Base-by-base conservation (phyloP, 37 sponge, comb jelly and placozoan genomes). In the Halisarca cf. caerulea region DNA sequence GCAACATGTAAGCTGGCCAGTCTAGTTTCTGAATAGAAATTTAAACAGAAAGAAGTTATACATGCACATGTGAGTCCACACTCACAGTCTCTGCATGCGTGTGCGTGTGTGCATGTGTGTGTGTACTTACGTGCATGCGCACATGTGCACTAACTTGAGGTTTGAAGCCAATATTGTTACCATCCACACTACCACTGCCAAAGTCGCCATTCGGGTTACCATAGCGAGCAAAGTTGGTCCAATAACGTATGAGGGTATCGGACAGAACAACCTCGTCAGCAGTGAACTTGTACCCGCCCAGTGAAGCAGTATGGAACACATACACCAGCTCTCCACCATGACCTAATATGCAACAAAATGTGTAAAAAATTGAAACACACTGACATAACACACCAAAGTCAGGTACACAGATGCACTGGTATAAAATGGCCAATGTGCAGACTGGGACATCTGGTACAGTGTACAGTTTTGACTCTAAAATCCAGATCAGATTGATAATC, bases 321-420 rank as follows among this genome's bases (percentile, higher is more conserved):
- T 75, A 92, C n/a, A 86, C 82, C 38, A 92, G 68, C 79, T 92
- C 92, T 18, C 62, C 81, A 0, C 59, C 88, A 78, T 92, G 92
- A 51, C 92, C 92, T 92, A 11, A n/a, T n/a, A n/a, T n/a, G n/a
- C n/a, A n/a, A n/a, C n/a, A n/a, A n/a, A n/a, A n/a, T n/a, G n/a
- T n/a, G n/a, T n/a, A n/a, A n/a, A n/a, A n/a, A n/a, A n/a, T n/a
- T n/a, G n/a, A n/a, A n/a, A n/a, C n/a, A n/a, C n/a, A n/a, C n/a
- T n/a, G n/a, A n/a, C n/a, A n/a, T n/a, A n/a, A n/a, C n/a, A n/a
- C n/a, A n/a, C n/a, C n/a, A n/a, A n/a, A n/a, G n/a, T n/a, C n/a
- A n/a, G n/a, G n/a, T n/a, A n/a, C n/a, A n/a, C n/a, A n/a, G n/a
- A n/a, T n/a, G n/a, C n/a, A n/a, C n/a, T n/a, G n/a, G n/a, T n/a